Evolutionary conservation across 2,113 vertebrate genomes (phyloP).

Genomic region (Stegastes partitus): DNA sequence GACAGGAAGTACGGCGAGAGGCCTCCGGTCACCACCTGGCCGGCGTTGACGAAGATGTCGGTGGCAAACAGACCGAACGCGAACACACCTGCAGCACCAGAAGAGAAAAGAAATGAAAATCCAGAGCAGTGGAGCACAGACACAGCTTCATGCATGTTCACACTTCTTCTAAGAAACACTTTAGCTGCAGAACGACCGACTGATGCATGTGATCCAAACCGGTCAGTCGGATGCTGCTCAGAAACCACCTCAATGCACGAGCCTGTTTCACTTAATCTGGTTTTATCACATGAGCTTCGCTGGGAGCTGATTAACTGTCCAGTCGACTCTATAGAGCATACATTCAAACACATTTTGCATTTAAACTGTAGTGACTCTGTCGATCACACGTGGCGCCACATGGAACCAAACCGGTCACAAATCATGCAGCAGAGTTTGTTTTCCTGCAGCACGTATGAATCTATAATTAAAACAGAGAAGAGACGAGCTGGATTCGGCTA

Average conservation of each 20-base stretch:
- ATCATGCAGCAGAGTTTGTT: background rate
- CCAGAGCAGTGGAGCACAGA: background rate
- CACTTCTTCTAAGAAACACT: too few species aligned
- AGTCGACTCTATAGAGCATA: too few species aligned
- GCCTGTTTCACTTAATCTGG: background rate
- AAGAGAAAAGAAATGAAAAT: background rate
- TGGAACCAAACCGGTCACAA: too few species aligned
- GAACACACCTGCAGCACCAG: constrained; percentile 90
- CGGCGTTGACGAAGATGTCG: constrained; percentile 98
- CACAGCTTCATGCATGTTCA: background rate
- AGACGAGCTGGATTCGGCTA: background rate
- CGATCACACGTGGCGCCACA: too few species aligned
- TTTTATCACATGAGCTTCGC: background rate
- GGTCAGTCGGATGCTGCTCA: background rate
- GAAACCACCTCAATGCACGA: background rate
- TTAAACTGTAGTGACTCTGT: background rate
- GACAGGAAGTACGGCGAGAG: constrained; percentile 96
- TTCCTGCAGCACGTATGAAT: background rate
- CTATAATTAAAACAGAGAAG: background rate
- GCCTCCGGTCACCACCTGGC: constrained; percentile 97
- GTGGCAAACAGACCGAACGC: constrained; percentile 98
- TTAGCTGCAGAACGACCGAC: background rate
- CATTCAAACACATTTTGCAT: constrained; percentile 11
- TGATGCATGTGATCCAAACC: background rate
- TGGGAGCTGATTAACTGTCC: constrained; percentile 3